Conservation (phyloP, 2,113 vertebrate species). For the Zosterops hypoxanthus region DNA sequence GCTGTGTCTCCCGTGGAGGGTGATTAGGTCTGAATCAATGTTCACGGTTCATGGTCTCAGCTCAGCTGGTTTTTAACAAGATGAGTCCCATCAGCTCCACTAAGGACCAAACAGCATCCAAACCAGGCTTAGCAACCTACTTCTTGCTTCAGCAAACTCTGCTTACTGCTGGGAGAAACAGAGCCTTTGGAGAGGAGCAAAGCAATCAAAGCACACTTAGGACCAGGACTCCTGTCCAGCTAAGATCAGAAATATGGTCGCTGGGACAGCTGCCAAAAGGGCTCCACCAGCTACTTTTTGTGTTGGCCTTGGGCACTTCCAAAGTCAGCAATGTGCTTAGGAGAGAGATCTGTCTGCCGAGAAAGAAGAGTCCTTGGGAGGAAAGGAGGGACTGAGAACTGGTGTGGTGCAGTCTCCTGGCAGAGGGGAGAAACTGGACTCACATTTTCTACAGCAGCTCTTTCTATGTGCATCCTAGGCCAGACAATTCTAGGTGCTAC, state of each 20-base stretch:
- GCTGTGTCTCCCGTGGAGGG: background rate
- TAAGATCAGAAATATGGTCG: constrained; percentile 54
- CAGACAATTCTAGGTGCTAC: background rate
- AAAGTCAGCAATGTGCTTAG: constrained; percentile 4
- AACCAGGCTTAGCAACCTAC: constrained; percentile 34
- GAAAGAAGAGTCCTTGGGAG: background rate
- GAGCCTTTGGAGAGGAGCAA: constrained; percentile 31
- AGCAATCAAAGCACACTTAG: constrained; percentile 55
- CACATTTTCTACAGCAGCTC: background rate
- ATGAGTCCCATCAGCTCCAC: constrained; percentile 4
- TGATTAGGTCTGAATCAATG: background rate
- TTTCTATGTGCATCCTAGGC: background rate
- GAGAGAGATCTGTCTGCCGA: background rate
- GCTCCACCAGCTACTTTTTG: background rate
- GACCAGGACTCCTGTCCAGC: constrained; percentile 50
- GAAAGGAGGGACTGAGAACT: background rate
- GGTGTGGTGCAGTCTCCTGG: background rate
- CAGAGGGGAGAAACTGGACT: background rate
- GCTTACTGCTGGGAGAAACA: constrained; percentile 49
- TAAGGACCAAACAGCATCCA: constrained; percentile 29
- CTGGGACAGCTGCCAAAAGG: constrained; percentile 57
- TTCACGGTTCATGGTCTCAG: background rate
- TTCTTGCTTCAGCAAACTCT: constrained; percentile 65
- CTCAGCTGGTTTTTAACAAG: constrained; percentile 28
- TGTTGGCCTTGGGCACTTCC: constrained; percentile 47